Conservation (phyloP, 2,888 invertebrate genomes). For the Agrilus biguttatus region DNA sequence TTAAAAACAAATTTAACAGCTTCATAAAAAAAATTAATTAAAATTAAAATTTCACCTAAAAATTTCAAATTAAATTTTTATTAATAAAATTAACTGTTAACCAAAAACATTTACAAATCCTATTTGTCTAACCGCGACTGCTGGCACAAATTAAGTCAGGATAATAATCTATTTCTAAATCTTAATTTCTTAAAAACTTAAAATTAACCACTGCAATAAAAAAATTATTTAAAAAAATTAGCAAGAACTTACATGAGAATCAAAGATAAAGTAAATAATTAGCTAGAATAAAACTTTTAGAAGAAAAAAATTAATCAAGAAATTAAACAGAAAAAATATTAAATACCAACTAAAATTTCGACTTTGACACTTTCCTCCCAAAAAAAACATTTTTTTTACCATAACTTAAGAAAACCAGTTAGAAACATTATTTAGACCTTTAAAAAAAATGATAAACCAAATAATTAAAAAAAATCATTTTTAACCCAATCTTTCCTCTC, state of each 20-base stretch:
- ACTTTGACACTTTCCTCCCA: too few species aligned
- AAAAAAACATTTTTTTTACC: too few species aligned
- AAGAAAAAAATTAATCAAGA: too few species aligned
- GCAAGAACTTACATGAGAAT: conserved; percentile 43
- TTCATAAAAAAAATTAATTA: conserved; percentile 28
- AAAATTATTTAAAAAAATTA: too few species aligned
- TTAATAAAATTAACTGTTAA: conserved; percentile 28
- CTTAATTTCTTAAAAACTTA: conserved; percentile 45
- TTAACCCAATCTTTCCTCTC: too few species aligned
- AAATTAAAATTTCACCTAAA: conserved; percentile 42
- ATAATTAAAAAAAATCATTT: too few species aligned
- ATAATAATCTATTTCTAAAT: conserved; percentile 43
- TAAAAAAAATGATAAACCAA: too few species aligned
- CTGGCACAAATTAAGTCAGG: conserved; percentile 53
- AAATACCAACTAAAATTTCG: too few species aligned
- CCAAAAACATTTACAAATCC: conserved; percentile 40
- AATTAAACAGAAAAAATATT: too few species aligned
- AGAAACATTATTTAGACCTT: too few species aligned
- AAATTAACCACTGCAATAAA: conserved; percentile 35
- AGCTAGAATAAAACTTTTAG: too few species aligned
- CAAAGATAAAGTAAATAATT: conserved; percentile 35
- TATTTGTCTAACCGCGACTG: conserved; percentile 54
- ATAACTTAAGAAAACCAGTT: too few species aligned
- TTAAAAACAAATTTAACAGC: conserved; percentile 31
- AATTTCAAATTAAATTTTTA: conserved; percentile 34